Conservation (phyloP, 1,140 invertebrate species). For the Drosophila takahashii region DNA sequence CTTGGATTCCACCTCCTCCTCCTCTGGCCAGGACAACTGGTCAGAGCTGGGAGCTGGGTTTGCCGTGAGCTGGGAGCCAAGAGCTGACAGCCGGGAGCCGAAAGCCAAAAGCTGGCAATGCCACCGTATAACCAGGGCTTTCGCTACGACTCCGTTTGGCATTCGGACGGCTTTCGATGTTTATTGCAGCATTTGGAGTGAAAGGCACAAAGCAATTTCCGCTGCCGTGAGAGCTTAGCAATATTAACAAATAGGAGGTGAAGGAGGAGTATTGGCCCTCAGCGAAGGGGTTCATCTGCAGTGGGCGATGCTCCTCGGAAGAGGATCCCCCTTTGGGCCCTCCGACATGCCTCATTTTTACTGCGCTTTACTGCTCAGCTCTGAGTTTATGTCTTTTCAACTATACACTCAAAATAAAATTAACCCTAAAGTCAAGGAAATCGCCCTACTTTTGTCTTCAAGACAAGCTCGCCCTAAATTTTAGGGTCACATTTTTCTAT, state of each 20-base stretch:
- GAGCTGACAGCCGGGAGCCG: slow-evolving; percentile 33
- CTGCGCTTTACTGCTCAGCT: slow-evolving; percentile 52
- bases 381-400: slow-evolving; percentile 42
- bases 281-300: slow-evolving; percentile 13
- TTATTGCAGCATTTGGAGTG: slow-evolving; percentile 79
- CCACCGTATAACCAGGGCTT: neutral
- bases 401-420: too few species aligned
- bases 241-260: slow-evolving; percentile 62
- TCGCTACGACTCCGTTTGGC: slow-evolving; percentile 52
- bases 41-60: slow-evolving; percentile 9
- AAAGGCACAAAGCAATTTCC: slow-evolving; percentile 82
- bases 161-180: slow-evolving; percentile 80
- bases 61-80: slow-evolving; percentile 6
- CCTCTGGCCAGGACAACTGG: slow-evolving; percentile 26
- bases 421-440: too few species aligned
- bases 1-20: slow-evolving; percentile 3
- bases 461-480: too few species aligned
- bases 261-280: slow-evolving; percentile 14
- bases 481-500: too few species aligned
- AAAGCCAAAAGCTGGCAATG: neutral
- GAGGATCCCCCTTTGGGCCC: neutral
- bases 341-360: slow-evolving; percentile 52
- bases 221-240: slow-evolving; percentile 79
- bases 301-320: neutral
- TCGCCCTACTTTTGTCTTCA: too few species aligned